Evolutionary conservation across 2,888 invertebrate species (phyloP).

Genomic region (Laothoe populi): DNA sequence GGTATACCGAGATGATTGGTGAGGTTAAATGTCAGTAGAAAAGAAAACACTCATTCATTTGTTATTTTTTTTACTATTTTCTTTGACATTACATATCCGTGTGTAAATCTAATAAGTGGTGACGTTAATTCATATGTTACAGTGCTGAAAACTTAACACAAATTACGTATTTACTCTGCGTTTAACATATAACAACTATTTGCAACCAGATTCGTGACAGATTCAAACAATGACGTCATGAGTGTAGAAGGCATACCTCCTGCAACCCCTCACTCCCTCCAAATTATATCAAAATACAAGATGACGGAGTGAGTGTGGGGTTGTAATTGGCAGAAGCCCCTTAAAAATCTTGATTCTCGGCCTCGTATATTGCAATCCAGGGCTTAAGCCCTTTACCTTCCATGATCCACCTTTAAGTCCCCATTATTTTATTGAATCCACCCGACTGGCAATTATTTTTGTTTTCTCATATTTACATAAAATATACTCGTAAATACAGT

Average conservation of each 20-base stretch:
- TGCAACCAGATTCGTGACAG: slow-evolving; percentile 12
- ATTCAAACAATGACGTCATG: neutral
- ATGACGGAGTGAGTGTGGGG: too few relatives aligned
- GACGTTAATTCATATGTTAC: slow-evolving; percentile 52
- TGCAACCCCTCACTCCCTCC: too few relatives aligned
- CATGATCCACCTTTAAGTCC: neutral
- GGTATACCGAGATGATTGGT: too few relatives aligned
- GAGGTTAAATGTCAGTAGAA: neutral
- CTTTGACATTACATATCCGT: slow-evolving; percentile 52
- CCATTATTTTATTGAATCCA: too few relatives aligned
- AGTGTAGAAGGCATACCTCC: too few relatives aligned
- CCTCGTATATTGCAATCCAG: too few relatives aligned
- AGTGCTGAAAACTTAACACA: slow-evolving; percentile 50
- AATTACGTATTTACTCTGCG: slow-evolving; percentile 6
- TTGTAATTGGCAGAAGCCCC: too few relatives aligned
- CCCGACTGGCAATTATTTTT: too few relatives aligned
- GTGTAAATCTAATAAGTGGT: slow-evolving; percentile 61
- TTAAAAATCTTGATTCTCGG: too few relatives aligned
- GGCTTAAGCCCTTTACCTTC: neutral
- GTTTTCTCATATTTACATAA: too few relatives aligned
- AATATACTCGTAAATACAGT: too few relatives aligned
- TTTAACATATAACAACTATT: slow-evolving; percentile 17
- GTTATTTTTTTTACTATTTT: slow-evolving; percentile 56
- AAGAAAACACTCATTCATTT: slow-evolving; percentile 38
- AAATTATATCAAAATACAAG: too few relatives aligned